phyloP scores from a whole-genome alignment of 23 tunicate genomes.

The Halocynthia aurantium region DNA sequence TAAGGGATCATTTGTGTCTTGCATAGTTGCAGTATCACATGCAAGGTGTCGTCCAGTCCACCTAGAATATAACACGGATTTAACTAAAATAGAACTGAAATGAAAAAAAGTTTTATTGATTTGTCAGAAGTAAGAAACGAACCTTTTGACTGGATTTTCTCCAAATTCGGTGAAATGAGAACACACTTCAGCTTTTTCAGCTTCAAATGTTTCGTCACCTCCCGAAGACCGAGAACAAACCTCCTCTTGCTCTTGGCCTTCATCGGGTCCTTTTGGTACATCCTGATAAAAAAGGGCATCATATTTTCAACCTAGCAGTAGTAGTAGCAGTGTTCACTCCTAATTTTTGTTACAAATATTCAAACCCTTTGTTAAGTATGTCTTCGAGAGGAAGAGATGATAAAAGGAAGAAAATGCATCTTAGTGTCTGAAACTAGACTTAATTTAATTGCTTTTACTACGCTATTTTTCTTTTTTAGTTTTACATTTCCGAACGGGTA shows the following conservation, averaged over 20 bases:
- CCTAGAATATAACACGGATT: conserved; percentile 41
- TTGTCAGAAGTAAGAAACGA: not conserved
- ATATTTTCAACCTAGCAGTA: no score
- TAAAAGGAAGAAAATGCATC: no score
- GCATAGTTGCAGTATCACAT: conserved; percentile 70
- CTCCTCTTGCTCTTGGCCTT: conserved; percentile 87
- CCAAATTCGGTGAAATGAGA: conserved; percentile 94
- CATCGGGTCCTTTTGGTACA: conserved; percentile 79
- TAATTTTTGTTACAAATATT: no score
- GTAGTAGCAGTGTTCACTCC: no score
- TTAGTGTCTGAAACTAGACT: no score
- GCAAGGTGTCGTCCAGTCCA: conserved; percentile 93
- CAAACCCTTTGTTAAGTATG: no score
- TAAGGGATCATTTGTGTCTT: conserved; percentile 67
- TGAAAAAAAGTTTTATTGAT: not conserved
- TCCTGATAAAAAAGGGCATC: conserved; percentile 14
- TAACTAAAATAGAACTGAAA: not conserved
- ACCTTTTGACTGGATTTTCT: conserved; percentile 99
- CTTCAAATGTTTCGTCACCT: conserved; percentile 96
- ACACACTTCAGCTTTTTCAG: conserved; percentile 88
- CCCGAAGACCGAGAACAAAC: conserved; percentile 94
- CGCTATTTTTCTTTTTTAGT: no score
- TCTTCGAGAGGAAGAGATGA: no score
- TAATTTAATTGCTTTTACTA: no score
- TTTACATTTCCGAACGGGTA: no score